phyloP scores from a whole-genome alignment of 1,140 invertebrate genomes.

The Acromyrmex heyeri region DNA sequence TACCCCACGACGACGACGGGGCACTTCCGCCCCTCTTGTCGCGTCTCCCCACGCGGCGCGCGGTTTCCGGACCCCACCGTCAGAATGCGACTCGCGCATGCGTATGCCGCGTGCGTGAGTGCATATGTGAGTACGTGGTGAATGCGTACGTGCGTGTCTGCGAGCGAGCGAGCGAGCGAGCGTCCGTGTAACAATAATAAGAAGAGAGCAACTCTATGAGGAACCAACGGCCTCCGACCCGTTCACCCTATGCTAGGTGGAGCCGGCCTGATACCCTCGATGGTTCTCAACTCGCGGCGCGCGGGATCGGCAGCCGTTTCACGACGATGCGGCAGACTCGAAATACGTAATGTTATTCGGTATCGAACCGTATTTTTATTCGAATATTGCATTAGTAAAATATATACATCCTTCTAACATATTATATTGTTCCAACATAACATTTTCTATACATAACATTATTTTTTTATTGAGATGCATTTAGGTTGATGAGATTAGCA shows the following conservation, averaged over 20 bases:
- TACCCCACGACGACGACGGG: conserved; percentile 32
- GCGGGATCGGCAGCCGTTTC: neutral
- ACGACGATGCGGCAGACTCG: neutral
- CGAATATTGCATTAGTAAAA: neutral
- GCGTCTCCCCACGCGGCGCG: conserved; percentile 58
- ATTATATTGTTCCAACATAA: neutral
- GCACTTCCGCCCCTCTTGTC: conserved; percentile 59
- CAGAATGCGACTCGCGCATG: conserved; percentile 57
- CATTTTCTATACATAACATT: neutral
- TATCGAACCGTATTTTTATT: neutral
- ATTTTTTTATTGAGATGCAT: neutral
- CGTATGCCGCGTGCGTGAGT: conserved; percentile 68
- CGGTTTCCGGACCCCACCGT: conserved; percentile 31
- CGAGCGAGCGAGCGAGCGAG: conserved; percentile 25
- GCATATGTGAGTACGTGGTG: conserved; percentile 65
- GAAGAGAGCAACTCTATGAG: conserved; percentile 85
- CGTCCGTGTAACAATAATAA: conserved; percentile 82
- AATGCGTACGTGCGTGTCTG: conserved; percentile 67
- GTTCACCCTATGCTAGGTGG: conserved; percentile 86
- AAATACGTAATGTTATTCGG: neutral
- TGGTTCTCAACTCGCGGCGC: conserved; percentile 76
- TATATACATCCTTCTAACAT: neutral
- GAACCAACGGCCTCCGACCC: conserved; percentile 86
- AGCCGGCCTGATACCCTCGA: conserved; percentile 83
- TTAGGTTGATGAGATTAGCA: neutral